phyloP scores from a whole-genome alignment of 2,113 vertebrate species.

The Sigmodon hispidus region DNA sequence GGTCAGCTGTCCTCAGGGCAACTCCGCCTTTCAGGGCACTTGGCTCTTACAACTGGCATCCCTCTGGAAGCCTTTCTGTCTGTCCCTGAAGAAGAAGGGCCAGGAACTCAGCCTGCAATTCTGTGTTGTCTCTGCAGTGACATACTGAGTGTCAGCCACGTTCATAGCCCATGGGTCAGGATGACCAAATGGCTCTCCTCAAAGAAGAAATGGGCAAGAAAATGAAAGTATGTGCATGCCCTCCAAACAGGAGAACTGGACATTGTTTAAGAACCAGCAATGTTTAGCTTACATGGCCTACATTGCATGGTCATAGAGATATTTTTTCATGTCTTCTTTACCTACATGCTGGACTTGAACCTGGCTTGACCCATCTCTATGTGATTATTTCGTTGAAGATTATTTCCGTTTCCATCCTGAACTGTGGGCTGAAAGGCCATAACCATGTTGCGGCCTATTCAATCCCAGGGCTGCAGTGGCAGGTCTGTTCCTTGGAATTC shows the following conservation, averaged over 20 bases:
- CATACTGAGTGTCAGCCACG: accelerated
- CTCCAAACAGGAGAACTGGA: background rate
- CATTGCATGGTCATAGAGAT: background rate
- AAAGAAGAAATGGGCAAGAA: background rate
- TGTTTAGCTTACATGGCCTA: accelerated
- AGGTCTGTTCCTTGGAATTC: background rate
- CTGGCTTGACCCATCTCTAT: accelerated
- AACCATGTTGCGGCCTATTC: background rate
- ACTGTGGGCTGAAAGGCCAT: accelerated
- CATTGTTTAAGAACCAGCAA: background rate
- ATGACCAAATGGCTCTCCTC: background rate
- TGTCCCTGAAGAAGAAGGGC: too few relatives aligned
- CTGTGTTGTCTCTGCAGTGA: accelerated
- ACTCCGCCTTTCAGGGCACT: background rate
- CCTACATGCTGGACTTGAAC: accelerated
- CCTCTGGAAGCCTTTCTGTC: accelerated
- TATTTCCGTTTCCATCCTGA: background rate
- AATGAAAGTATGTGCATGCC: background rate
- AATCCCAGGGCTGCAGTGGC: too few relatives aligned
- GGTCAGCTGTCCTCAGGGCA: background rate
- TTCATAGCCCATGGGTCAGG: background rate
- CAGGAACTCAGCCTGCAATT: accelerated
- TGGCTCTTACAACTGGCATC: background rate
- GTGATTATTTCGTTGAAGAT: background rate
- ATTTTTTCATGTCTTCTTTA: accelerated